Evolutionary conservation across 2,888 invertebrate species (phyloP), one percentile per base, ranked within the genome.

Genomic region (Pandemis corylana): DNA sequence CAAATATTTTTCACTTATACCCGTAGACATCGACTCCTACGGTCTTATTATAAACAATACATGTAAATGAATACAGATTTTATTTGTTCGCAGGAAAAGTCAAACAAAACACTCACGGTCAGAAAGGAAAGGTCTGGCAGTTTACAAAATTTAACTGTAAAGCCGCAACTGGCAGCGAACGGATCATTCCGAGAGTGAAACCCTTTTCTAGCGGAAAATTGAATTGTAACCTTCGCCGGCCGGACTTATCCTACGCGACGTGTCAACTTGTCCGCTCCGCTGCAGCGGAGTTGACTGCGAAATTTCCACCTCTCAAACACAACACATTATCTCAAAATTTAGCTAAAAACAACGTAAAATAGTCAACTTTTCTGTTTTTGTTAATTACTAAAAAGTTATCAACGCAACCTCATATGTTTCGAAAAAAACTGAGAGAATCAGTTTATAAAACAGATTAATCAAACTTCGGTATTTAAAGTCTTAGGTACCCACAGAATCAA

Each of bases 221-320:
- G 87, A 90, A 90, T 90, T 87, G 89, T 89, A 84, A 87, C 85
- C 86, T 85, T 82, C 80, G 77, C 81, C 79, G 77, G 79, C 80
- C 81, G 78, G 81, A 82, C 83, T 84, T 85, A 85, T 87, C 86
- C 83, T 77, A 61, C 51, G 67, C 73, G 79, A 81, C 77, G 80
- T 79, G 68, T 78, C 79, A 80, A 79, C 79, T 78, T 77, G 75
- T 78, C 72, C 69, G 74, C 75, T 68, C 77, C 71, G 76, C 73
- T 76, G 78, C 77, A 71, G 73, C 78, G 76, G 74, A 71, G 64
- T 28, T 76, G 75, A 79, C 83, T 83, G 78, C 76, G 82, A 80
- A 82, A 85, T 83, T 81, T 81, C 79, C 82, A 82, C 78, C 81
- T 81, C 83, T 84, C 80, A 82, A 80, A 53, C n/a, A 13, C 15